Percentiles rank a stretch among this genome's conserved stretches.
Evolutionary conservation across 2,113 vertebrate species (phyloP).

Genomic region (Tychaedon coryphoeus): DNA sequence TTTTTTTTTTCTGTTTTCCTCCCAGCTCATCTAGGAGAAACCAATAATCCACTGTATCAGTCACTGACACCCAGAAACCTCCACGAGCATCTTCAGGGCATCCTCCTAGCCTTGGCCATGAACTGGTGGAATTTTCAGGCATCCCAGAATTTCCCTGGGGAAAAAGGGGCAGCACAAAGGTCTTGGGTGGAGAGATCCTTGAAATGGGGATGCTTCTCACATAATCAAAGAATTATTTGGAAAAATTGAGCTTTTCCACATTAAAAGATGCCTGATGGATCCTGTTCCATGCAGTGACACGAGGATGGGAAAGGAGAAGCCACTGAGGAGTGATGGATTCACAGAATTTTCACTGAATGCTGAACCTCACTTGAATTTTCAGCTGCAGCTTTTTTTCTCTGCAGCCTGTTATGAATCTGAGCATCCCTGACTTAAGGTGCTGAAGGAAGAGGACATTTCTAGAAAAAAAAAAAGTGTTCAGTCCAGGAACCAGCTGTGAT

Average conservation of each 20-base stretch:
- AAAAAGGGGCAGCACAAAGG: not conserved
- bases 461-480: not conserved
- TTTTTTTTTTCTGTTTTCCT: not conserved
- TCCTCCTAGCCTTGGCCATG: not conserved
- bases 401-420: not conserved
- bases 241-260: not conserved
- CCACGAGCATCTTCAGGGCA: not conserved
- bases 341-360: not conserved
- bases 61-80: not conserved
- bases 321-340: not conserved
- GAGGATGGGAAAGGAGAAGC: not conserved
- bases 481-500: not conserved
- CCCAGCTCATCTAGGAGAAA: not conserved
- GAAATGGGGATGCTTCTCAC: not conserved
- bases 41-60: not conserved
- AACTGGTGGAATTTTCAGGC: not conserved
- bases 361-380: not conserved
- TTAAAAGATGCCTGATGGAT: not conserved
- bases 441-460: not conserved
- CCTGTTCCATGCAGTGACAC: rapidly evolving
- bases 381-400: not conserved
- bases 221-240: not conserved
- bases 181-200: not conserved
- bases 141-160: not conserved
- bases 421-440: not conserved